These are phyloP conservation scores for Pachymerium ferrugineum DNA, from an alignment of 2,888 invertebrate genomes.

Conservation along the genomic window DNA sequence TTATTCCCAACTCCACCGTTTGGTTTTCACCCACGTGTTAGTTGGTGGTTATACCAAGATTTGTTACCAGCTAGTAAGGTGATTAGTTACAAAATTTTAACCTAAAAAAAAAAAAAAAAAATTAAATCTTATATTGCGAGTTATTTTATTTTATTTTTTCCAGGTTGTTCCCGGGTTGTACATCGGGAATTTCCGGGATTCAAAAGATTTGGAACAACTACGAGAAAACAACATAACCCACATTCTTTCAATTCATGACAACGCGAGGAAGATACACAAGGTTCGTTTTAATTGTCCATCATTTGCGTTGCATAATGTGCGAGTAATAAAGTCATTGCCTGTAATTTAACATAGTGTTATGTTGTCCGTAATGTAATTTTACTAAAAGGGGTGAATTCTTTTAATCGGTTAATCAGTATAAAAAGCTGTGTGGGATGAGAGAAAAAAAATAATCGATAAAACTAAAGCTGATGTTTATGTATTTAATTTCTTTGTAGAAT, in stretches of 20 bases:
- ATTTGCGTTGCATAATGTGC: too few species aligned
- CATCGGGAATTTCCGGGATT: conserved; percentile 92
- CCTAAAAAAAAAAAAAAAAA: neutral
- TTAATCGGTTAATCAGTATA: too few species aligned
- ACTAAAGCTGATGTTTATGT: conserved; percentile 33
- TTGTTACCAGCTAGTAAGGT: neutral
- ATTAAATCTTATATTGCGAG: neutral
- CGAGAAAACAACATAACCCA: conserved; percentile 87
- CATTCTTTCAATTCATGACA: conserved; percentile 92
- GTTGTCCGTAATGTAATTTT: too few species aligned
- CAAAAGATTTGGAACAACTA: conserved; percentile 83
- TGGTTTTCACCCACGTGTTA: neutral
- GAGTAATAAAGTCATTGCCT: too few species aligned
- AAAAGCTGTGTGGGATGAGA: too few species aligned
- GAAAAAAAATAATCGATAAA: too few species aligned
- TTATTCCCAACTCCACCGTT: neutral
- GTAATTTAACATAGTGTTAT: too few species aligned
- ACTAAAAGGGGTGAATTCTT: too few species aligned
- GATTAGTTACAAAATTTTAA: neutral
- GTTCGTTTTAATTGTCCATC: too few species aligned
- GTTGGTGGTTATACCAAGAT: neutral
- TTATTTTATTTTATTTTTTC: conserved; percentile 38
- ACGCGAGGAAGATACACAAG: conserved; percentile 76
- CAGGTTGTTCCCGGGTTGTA: conserved; percentile 91
- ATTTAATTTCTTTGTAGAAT: conserved; percentile 58